A percentile compares a stretch with the other conserved stretches of the same genome.
Conservation (phyloP, 1,140 invertebrate species). For the Gonatopus flavifemur region DNA sequence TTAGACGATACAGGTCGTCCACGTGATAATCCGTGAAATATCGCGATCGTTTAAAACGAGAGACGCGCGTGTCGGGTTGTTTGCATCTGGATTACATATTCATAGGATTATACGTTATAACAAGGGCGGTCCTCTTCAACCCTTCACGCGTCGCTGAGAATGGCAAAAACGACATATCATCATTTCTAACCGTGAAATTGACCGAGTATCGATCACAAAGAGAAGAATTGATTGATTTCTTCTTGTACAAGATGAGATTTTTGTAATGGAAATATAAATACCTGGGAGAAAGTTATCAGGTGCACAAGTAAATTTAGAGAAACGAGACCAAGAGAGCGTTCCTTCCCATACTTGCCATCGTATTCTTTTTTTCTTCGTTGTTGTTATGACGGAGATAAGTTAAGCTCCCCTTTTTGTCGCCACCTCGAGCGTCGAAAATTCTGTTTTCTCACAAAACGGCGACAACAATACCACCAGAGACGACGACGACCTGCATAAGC, state of each 20-base stretch:
- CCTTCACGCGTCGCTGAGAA: constrained; percentile 30
- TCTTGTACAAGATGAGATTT: too few species aligned
- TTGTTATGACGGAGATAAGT: constrained; percentile 55
- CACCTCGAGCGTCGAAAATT: constrained; percentile 59
- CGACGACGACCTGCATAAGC: constrained; percentile 41
- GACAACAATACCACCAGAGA: constrained; percentile 46
- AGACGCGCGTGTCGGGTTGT: constrained; percentile 51
- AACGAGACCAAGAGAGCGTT: constrained; percentile 16
- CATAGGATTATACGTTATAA: constrained; percentile 45
- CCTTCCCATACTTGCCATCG: constrained; percentile 4
- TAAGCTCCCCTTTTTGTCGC: constrained; percentile 54
- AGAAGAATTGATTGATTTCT: too few species aligned
- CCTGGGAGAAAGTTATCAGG: too few species aligned
- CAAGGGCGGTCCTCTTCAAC: constrained; percentile 39
- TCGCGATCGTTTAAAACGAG: constrained; percentile 49
- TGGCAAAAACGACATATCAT: not conserved
- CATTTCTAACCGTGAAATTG: too few species aligned
- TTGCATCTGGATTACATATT: constrained; percentile 55
- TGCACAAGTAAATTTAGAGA: too few species aligned
- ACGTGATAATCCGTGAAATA: constrained; percentile 55
- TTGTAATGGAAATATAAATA: too few species aligned
- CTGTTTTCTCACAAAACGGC: constrained; percentile 57
- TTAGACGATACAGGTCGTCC: constrained; percentile 23
- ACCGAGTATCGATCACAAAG: too few species aligned
- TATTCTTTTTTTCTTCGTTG: too few species aligned